These are phyloP conservation scores for Echiichthys vipera DNA, from an alignment of 2,797 vertebrate species.

Conservation along the genomic window DNA sequence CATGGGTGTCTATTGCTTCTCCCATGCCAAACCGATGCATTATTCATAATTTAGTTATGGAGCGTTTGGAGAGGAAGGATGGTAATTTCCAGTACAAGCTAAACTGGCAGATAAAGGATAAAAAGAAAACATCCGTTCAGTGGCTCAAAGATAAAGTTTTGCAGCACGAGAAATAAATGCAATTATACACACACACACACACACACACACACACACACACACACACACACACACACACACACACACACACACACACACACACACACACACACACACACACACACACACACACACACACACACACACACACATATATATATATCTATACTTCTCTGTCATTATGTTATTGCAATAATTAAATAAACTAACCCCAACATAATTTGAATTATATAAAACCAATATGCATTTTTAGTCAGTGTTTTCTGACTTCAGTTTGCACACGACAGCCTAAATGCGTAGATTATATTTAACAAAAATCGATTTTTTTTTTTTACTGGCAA, in stretches of 20 bases:
- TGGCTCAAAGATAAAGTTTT: conserved; percentile 42
- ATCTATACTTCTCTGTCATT: not conserved
- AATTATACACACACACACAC: no score
- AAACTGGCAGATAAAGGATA: conserved; percentile 61
- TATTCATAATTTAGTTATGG: conserved; percentile 80
- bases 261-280: no score
- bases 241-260: no score
- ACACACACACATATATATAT: no score
- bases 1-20: conserved; percentile 69
- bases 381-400: conserved; percentile 40
- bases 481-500: not conserved
- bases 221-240: no score
- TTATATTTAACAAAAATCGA: conserved; percentile 17
- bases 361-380: conserved; percentile 11
- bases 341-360: conserved; percentile 34
- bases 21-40: conserved; percentile 73
- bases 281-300: no score
- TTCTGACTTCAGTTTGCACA: no score
- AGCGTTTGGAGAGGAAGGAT: conserved; percentile 68
- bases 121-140: conserved; percentile 25
- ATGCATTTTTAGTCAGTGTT: no score
- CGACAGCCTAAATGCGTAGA: not conserved
- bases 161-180: conserved; percentile 23
- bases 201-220: no score
- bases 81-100: conserved; percentile 72